A percentile compares a stretch with the other conserved stretches of the same genome.
These are phyloP conservation scores for Iphiclides podalirius DNA, from an alignment of 2,888 invertebrate species.

Conservation along the genomic window DNA sequence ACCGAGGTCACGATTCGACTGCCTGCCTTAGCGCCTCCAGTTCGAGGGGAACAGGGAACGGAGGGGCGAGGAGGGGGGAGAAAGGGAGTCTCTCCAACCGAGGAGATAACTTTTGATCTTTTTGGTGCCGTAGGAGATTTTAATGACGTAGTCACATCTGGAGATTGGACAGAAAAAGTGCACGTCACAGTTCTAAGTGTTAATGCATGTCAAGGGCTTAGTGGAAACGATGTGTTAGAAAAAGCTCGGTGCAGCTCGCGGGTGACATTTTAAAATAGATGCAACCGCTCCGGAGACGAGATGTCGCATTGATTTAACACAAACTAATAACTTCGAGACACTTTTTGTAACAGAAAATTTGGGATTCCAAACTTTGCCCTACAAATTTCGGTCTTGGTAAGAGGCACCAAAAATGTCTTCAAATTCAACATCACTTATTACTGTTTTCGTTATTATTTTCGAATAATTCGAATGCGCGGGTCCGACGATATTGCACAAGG, in stretches of 20 bases:
- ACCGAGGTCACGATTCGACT: conserved; percentile 61
- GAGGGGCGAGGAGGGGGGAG: conserved; percentile 54
- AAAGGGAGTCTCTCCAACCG: conserved; percentile 56
- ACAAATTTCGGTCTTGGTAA: conserved; percentile 40
- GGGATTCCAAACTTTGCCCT: conserved; percentile 24
- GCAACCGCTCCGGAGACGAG: conserved; percentile 42
- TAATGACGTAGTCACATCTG: conserved; percentile 78
- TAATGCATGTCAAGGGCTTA: conserved; percentile 77
- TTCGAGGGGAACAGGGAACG: conserved; percentile 43
- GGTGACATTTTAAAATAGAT: conserved; percentile 74
- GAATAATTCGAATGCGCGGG: conserved; percentile 58
- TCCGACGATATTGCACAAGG: conserved; percentile 70
- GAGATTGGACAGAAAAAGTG: conserved; percentile 70
- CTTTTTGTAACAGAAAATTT: conserved; percentile 33
- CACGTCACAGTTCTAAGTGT: conserved; percentile 63
- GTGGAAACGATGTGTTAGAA: conserved; percentile 69
- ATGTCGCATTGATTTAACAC: conserved; percentile 44
- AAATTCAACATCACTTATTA: too few species aligned
- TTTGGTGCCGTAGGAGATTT: conserved; percentile 74
- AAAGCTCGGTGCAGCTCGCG: conserved; percentile 62
- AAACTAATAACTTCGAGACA: conserved; percentile 41
- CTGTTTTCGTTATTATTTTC: conserved; percentile 57
- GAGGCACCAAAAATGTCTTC: conserved; percentile 36
- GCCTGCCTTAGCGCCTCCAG: conserved; percentile 48
- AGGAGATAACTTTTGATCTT: conserved; percentile 79